Evolutionary conservation across 23 tunicate species (phyloP), one percentile per base, ranked within the genome.

Genomic region (Ascidia mentula): DNA sequence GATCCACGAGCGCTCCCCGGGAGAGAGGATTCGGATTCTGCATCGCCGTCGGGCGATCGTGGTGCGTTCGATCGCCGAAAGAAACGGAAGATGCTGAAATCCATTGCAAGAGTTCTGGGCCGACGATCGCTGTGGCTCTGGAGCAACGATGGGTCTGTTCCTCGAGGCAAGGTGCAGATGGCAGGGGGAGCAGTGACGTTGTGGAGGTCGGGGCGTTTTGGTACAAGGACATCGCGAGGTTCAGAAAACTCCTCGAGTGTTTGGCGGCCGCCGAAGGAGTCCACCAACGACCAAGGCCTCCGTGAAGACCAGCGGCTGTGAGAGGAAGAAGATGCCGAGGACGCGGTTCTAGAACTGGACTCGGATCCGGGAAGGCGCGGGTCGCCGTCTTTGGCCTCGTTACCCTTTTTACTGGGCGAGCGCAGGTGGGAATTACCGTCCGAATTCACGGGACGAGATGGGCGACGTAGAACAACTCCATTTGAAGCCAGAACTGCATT

Each of bases 301-400:
- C 80, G 71, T 12, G 72, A 70, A 15, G 89, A 85, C 78, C 78
- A 70, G 3, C 46, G 40, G 6, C 82, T 34, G 34, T 65, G 81
- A 6, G 84, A 79, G 17, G 82, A 78, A 2, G 90, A 72, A 20
- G 90, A 86, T 4, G 90, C 90, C 30, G 90, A 86, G 2, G 90
- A 86, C 8, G 90, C 84, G 22, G 90, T 86, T 69, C 90, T 60
- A 60, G 90, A 86, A 33, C 90, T 86, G 20, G 90, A 86, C 75
- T 86, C 90, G 33, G 90, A 86, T 46, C 84, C 90, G 8, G 84
- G 90, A 53, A 86, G 80, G 30, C 90, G 84, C 45, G 65, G 65
- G 2, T 53, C 65, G n/a, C n/a, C n/a, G 13, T 53, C 65, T 3
- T 9, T 53, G 7, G 65, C 1, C 4, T 53, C 24, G 22, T 53